These are phyloP conservation scores for Diaphora mendica DNA, from an alignment of 2,888 invertebrate genomes.

Conservation along the genomic window DNA sequence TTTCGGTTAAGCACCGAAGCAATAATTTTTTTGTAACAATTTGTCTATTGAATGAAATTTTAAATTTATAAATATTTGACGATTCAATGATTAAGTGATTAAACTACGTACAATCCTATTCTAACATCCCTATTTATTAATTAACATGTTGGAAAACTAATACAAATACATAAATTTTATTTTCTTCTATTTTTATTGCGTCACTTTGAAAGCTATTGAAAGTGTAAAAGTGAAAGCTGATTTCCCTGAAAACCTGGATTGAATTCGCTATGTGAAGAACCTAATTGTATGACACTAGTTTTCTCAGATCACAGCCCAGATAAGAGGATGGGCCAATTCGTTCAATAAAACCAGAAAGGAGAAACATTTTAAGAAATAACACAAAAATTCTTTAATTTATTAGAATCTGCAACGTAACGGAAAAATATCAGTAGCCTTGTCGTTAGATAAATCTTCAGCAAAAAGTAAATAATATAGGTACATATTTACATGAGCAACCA, in stretches of 20 bases:
- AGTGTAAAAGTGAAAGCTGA: background rate
- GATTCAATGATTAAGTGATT: no score
- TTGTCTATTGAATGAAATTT: conserved; percentile 2
- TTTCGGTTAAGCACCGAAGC: conserved; percentile 32
- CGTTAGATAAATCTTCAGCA: background rate
- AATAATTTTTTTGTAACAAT: conserved; percentile 31
- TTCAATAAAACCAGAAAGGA: background rate
- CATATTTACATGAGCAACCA: background rate
- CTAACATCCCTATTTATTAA: background rate
- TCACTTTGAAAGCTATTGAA: background rate
- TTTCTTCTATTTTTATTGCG: background rate
- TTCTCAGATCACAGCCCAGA: no score
- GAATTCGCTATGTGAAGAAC: no score
- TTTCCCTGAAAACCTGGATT: background rate
- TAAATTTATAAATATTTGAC: background rate
- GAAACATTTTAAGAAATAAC: background rate
- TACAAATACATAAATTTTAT: no score
- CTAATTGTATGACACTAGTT: no score
- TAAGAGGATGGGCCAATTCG: background rate
- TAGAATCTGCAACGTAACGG: background rate
- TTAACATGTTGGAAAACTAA: no score
- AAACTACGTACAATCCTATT: background rate
- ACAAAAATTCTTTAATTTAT: background rate
- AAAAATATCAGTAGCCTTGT: background rate
- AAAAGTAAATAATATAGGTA: background rate